Conservation (phyloP, 2,888 invertebrate species). For the Drosophila meridiana region DNA sequence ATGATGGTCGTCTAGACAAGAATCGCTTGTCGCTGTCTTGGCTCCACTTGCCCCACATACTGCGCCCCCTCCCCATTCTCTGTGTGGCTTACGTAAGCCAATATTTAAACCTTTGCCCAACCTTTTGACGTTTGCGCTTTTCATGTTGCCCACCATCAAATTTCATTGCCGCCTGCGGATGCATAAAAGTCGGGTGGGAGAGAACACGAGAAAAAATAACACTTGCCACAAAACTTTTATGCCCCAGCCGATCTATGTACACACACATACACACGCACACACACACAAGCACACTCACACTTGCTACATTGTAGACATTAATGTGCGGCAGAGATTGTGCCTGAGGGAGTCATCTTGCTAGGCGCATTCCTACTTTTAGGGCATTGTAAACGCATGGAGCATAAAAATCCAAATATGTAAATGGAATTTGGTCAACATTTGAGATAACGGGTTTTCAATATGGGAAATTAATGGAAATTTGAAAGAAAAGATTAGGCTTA, state of each 20-base stretch:
- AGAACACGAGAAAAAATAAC: conserved; percentile 3
- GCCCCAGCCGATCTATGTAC: conserved; percentile 25
- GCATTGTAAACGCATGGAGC: background rate
- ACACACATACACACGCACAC: background rate
- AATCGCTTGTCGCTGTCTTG: background rate
- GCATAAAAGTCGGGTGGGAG: conserved; percentile 41
- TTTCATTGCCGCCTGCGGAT: conserved; percentile 55
- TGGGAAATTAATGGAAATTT: background rate
- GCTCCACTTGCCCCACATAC: background rate
- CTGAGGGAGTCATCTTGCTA: conserved; percentile 36
- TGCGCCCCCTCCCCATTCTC: background rate
- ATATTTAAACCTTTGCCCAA: conserved; percentile 35
- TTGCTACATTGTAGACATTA: conserved; percentile 22
- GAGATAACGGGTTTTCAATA: background rate
- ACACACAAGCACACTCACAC: background rate
- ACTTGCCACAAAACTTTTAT: conserved; percentile 36
- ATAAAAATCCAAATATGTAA: background rate
- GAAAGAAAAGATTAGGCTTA: background rate
- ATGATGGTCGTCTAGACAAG: conserved; percentile 61
- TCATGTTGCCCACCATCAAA: conserved; percentile 47
- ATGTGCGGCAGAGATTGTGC: conserved; percentile 26
- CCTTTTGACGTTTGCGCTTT: conserved; percentile 36
- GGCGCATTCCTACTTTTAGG: conserved; percentile 1
- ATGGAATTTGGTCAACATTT: background rate
- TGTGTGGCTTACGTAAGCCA: conserved; percentile 5